These are phyloP conservation scores for Habropoda laboriosa DNA, from an alignment of 1,140 invertebrate genomes.

Conservation along the genomic window DNA sequence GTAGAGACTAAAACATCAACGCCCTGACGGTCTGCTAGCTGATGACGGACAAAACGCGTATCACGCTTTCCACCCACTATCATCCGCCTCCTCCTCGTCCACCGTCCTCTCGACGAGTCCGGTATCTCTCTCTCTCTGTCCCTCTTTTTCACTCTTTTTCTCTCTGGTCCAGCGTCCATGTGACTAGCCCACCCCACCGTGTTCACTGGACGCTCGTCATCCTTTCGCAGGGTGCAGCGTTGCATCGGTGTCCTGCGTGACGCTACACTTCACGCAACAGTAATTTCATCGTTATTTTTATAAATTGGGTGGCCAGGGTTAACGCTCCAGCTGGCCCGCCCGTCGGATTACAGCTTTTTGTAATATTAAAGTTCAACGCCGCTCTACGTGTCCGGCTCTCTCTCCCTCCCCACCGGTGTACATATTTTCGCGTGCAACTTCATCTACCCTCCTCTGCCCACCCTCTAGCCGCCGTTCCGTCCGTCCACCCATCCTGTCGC, in stretches of 20 bases:
- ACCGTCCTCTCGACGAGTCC: too few species aligned
- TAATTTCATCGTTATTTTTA: slow-evolving; percentile 83
- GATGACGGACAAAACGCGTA: slow-evolving; percentile 78
- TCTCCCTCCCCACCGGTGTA: too few species aligned
- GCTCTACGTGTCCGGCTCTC: slow-evolving; percentile 43
- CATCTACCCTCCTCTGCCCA: neutral
- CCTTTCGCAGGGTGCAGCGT: slow-evolving; percentile 68
- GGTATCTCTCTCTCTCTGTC: too few species aligned
- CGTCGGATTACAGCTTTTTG: slow-evolving; percentile 79
- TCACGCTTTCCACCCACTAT: slow-evolving; percentile 52
- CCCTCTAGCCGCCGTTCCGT: neutral
- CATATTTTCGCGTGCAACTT: slow-evolving; percentile 39
- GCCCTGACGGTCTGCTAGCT: slow-evolving; percentile 69
- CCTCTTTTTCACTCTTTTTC: too few species aligned
- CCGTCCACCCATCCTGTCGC: too few species aligned
- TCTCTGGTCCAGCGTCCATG: slow-evolving; percentile 15
- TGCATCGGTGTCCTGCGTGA: slow-evolving; percentile 72
- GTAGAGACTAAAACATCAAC: slow-evolving; percentile 70
- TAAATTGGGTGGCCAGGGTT: slow-evolving; percentile 80
- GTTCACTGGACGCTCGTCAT: slow-evolving; percentile 56
- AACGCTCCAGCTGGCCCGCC: slow-evolving; percentile 77
- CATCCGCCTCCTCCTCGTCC: neutral
- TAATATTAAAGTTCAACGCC: slow-evolving; percentile 74
- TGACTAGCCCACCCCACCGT: slow-evolving; percentile 20
- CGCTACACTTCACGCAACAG: slow-evolving; percentile 80